Conservation (phyloP, 2,797 vertebrate species). For the Pseudotriccus pelzelni region DNA sequence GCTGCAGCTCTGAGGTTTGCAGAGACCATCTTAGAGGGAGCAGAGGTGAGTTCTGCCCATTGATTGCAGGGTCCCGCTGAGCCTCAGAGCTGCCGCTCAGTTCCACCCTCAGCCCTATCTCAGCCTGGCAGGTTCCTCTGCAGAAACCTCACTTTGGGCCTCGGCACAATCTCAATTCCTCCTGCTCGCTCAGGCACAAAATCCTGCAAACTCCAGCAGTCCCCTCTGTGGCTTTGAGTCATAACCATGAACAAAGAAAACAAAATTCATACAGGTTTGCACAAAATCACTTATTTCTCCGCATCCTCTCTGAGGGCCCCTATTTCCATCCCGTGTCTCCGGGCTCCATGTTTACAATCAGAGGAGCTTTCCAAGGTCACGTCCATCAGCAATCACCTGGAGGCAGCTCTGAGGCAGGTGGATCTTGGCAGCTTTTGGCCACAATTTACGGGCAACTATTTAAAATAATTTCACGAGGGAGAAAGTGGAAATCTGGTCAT, state of each 20-base stretch:
- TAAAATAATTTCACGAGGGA: not conserved
- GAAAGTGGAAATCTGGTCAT: not conserved
- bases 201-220: not conserved
- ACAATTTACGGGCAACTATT: not conserved
- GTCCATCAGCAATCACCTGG: not conserved
- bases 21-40: not conserved
- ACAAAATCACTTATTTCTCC: not conserved
- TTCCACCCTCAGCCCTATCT: not conserved
- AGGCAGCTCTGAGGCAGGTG: not conserved
- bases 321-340: not conserved
- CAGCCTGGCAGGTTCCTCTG: not conserved
- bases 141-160: not conserved
- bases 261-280: not conserved
- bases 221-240: not conserved
- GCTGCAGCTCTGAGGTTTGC: not conserved
- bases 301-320: not conserved
- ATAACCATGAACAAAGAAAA: not conserved
- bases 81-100: fast-evolving
- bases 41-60: fast-evolving
- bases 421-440: not conserved
- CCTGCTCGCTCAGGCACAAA: not conserved
- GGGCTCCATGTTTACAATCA: not conserved
- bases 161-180: not conserved
- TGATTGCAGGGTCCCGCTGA: fast-evolving
- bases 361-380: not conserved